Evolutionary conservation across 2,113 vertebrate species (phyloP), one percentile per base, ranked within the genome.

Genomic region (Ariopsis seemanni): DNA sequence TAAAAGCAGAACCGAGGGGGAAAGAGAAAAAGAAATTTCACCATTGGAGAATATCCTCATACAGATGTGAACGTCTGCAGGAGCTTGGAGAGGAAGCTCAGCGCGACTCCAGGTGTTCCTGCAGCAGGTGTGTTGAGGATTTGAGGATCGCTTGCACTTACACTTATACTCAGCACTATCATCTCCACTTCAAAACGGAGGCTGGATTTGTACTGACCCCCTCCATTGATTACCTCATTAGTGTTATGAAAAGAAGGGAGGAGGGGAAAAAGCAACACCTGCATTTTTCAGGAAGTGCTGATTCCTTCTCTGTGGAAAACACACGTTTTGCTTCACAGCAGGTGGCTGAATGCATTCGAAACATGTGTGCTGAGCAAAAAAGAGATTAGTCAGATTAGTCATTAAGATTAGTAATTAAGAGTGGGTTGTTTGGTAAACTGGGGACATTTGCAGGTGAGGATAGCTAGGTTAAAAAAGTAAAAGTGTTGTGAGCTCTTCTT

Each of bases 61-160:
- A 87, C 92, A 94, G 92, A 91, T 93, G 93, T 87, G 91, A 92
- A 20, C 20, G 89, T 89, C 87, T 88, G 85, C 89, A 86, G 86
- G 87, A 94, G 55, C 92, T 91, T 90, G 91, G 17, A 75, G 67
- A 82, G 14, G 89, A 91, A 34, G 86, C 88, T 89, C 88, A 89
- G 63, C 90, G 91, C 91, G 91, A 90, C 93, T 94, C 94, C 95
- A 95, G 95, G 93, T 95, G 95, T 93, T 93, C 88, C 75, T 88
- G 85, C 87, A 89, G 93, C 94, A 95, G 93, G 93, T 95, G 91
- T 63, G 85, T 91, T 30, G 67, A 87, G 78, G 9, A 88, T 55
- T 84, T 9, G 30, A 30, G 79, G 50, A 50, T 84, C 14, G 20
- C 48, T 27, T 58, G 60, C 60, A 14, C 78, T 42, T 42, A 42